Evolutionary conservation across 2,797 vertebrate species (phyloP).

Genomic region (Myotis myotis): DNA sequence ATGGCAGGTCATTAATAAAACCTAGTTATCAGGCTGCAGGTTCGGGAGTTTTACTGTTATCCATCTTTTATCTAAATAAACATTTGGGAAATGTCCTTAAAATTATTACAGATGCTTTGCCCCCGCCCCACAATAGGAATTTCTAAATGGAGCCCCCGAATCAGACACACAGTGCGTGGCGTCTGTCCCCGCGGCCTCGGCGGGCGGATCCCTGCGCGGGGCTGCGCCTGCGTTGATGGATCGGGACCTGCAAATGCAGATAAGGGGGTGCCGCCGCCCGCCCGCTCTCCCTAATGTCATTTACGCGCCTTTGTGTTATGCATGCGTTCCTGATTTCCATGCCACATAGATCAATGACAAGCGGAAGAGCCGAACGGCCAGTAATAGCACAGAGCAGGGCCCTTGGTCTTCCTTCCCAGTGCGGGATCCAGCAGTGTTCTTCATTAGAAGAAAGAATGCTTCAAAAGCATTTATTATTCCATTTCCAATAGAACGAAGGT

Average conservation of each 20-base stretch:
- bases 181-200: constrained; percentile 83
- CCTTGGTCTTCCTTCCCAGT: background rate
- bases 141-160: constrained; percentile 83
- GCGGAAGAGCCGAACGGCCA: constrained; percentile 85
- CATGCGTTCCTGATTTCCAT: constrained; percentile 88
- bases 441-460: constrained; percentile 74
- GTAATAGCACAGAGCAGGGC: constrained; percentile 78
- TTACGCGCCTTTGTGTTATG: constrained; percentile 89
- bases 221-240: constrained; percentile 92
- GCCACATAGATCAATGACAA: constrained; percentile 94
- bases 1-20: constrained; percentile 99
- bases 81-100: constrained; percentile 92
- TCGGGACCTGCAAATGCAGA: constrained; percentile 97
- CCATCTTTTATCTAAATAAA: constrained; percentile 94
- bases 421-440: constrained; percentile 25
- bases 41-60: constrained; percentile 89
- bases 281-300: constrained; percentile 89
- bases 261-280: constrained; percentile 89
- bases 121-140: constrained; percentile 85
- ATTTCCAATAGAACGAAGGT: background rate
- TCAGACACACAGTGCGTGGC: constrained; percentile 81
- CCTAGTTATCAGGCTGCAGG: constrained; percentile 93
- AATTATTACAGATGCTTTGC: constrained; percentile 91
- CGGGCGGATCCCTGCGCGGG: constrained; percentile 87
- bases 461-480: constrained; percentile 41